Conservation (phyloP, 2,113 vertebrate genomes). For the Tragelaphus imberbis region DNA sequence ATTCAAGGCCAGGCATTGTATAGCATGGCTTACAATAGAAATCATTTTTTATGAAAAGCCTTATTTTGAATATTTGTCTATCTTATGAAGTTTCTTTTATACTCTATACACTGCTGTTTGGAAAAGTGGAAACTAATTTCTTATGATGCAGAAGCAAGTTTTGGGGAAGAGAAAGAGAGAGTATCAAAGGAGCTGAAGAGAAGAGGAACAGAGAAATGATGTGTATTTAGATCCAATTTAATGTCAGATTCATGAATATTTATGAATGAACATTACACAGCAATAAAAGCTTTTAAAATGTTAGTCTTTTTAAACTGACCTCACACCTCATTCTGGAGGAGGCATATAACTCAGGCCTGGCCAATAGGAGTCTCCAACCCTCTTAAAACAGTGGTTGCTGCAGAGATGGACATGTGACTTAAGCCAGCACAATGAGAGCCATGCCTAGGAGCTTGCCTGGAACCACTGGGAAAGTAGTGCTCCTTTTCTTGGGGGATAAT, state of each 20-base stretch:
- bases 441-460: not conserved
- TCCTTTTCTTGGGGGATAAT: not conserved
- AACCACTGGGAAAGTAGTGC: not conserved
- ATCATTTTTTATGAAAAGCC: not conserved
- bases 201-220: not conserved
- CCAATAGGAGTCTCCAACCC: not conserved
- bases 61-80: not conserved
- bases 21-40: not conserved
- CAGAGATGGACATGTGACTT: not conserved
- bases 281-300: not conserved
- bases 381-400: not conserved
- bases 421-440: not conserved
- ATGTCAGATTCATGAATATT: not conserved
- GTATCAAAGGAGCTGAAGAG: not conserved
- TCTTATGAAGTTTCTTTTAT: not conserved
- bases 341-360: not conserved
- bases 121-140: not conserved
- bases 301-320: slow-evolving; percentile 5
- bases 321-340: not conserved
- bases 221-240: not conserved
- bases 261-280: not conserved
- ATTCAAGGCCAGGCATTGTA: not conserved
- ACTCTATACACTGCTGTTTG: not conserved
- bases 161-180: not conserved
- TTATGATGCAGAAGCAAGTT: not conserved